Conservation (phyloP, 37 sponge, comb jelly and placozoan species). For the Eunapius fragilis region DNA sequence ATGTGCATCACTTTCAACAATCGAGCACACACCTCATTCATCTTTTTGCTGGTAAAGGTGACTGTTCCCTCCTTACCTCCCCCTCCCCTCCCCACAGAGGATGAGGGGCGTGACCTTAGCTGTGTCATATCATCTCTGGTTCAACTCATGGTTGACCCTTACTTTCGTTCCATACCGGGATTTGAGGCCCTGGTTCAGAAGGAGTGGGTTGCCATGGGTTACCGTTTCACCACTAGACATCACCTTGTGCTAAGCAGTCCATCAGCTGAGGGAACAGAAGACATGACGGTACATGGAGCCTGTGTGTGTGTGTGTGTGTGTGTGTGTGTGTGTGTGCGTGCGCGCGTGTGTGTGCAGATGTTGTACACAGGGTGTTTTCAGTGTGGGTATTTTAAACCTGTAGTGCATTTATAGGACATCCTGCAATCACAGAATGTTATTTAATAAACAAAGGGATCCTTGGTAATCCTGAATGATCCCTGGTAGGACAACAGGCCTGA, state of each 20-base stretch:
- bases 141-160: conserved; percentile 84
- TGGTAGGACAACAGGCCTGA: too few relatives aligned
- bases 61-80: too few relatives aligned
- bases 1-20: too few relatives aligned
- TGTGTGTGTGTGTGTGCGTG: background rate
- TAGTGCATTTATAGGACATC: too few relatives aligned
- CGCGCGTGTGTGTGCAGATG: conserved; percentile 1
- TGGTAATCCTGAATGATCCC: too few relatives aligned
- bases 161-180: conserved; percentile 84
- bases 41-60: too few relatives aligned
- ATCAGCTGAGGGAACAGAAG: background rate
- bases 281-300: background rate
- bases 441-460: too few relatives aligned
- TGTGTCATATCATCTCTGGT: conserved; percentile 87
- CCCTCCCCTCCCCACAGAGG: conserved; percentile 32
- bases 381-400: too few relatives aligned
- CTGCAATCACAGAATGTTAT: too few relatives aligned
- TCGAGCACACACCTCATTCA: too few relatives aligned
- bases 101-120: conserved; percentile 77
- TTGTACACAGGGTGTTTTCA: too few relatives aligned
- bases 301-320: too few relatives aligned
- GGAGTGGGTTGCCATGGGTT: conserved; percentile 95
- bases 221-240: conserved; percentile 76
- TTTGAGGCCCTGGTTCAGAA: conserved; percentile 93
- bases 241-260: conserved; percentile 4